Evolutionary conservation across 2,888 invertebrate species (phyloP).

Genomic region (Agrotis ipsilon): DNA sequence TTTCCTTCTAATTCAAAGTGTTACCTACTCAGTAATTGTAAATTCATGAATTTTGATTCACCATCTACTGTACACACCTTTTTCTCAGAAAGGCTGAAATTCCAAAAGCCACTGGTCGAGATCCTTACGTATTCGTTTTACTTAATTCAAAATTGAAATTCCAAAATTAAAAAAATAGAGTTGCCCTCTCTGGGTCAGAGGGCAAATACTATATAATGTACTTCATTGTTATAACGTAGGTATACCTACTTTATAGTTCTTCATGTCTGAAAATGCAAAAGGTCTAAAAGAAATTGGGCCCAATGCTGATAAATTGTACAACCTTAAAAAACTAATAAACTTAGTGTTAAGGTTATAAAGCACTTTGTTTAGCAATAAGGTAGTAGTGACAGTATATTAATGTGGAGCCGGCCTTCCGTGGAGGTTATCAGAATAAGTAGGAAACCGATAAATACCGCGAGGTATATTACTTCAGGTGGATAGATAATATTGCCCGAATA

Average conservation of each 20-base stretch:
- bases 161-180: too few relatives aligned
- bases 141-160: too few relatives aligned
- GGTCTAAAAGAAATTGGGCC: background rate
- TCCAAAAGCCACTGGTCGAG: too few relatives aligned
- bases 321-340: background rate
- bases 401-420: conserved; percentile 29
- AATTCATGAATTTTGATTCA: background rate
- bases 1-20: conserved; percentile 24
- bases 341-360: conserved; percentile 5
- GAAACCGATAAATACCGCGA: conserved; percentile 37
- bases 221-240: background rate
- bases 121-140: too few relatives aligned
- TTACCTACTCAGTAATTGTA: background rate
- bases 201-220: too few relatives aligned
- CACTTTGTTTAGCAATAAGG: conserved; percentile 21
- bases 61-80: too few relatives aligned
- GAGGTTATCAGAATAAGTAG: conserved; percentile 51
- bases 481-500: conserved; percentile 16
- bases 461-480: background rate
- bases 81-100: too few relatives aligned
- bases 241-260: too few relatives aligned
- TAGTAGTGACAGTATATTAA: conserved; percentile 31
- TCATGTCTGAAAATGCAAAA: background rate
- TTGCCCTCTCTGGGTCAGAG: too few relatives aligned
- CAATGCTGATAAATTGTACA: background rate